Percentiles rank a stretch among this genome's conserved stretches.
Evolutionary conservation across 2,888 invertebrate species (phyloP).

Genomic region (Hemaris fuciformis): DNA sequence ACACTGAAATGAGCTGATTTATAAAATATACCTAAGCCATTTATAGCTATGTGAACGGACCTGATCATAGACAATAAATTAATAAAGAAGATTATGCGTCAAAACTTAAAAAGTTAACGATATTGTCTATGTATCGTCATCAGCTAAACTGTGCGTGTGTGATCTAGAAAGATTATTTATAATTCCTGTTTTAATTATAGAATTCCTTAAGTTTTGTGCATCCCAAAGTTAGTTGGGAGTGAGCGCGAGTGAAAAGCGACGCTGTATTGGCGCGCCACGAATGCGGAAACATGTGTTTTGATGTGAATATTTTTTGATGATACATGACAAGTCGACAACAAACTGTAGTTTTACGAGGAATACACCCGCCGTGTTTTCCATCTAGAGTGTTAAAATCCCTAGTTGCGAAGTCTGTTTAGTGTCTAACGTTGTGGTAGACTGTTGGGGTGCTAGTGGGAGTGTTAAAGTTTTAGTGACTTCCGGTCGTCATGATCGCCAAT

Average conservation of each 20-base stretch:
- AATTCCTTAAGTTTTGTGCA: constrained; percentile 56
- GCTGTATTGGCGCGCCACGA: constrained; percentile 50
- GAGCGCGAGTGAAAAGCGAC: constrained; percentile 50
- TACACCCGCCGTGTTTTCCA: constrained; percentile 10
- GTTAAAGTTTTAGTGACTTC: constrained; percentile 52
- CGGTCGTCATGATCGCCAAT: constrained; percentile 59
- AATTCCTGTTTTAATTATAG: constrained; percentile 69
- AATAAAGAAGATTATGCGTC: constrained; percentile 58
- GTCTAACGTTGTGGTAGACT: constrained; percentile 23
- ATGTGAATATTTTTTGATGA: constrained; percentile 71
- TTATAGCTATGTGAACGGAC: constrained; percentile 16
- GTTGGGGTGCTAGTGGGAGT: constrained; percentile 46
- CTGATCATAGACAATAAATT: constrained; percentile 40
- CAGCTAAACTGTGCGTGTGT: constrained; percentile 74
- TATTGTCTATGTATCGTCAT: constrained; percentile 66
- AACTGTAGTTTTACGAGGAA: constrained; percentile 57
- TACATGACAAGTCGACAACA: constrained; percentile 61
- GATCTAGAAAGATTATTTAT: constrained; percentile 68
- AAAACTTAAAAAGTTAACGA: constrained; percentile 50
- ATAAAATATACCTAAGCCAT: constrained; percentile 6
- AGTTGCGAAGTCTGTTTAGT: constrained; percentile 20
- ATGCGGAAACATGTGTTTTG: constrained; percentile 77
- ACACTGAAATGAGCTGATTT: constrained; percentile 15
- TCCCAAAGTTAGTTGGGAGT: constrained; percentile 57
- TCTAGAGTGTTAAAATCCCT: constrained; percentile 10